Evolutionary conservation across 1,140 invertebrate genomes (phyloP).

Genomic region (Acarapis woodi): DNA sequence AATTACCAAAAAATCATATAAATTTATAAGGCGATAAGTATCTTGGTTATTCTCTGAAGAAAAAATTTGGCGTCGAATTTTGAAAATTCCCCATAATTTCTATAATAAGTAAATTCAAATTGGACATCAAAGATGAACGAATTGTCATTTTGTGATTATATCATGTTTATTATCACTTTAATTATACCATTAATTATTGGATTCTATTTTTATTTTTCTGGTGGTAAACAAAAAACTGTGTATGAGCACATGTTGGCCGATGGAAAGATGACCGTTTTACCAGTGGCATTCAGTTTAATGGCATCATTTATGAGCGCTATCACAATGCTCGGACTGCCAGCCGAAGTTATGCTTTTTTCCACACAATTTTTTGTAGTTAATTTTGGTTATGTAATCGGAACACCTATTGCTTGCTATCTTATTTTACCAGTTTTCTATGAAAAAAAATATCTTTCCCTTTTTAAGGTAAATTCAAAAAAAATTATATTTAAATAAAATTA

Average conservation of each 20-base stretch:
- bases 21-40: too few species aligned
- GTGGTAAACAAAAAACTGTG: constrained; percentile 52
- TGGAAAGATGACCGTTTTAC: constrained; percentile 37
- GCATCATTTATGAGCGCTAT: constrained; percentile 84
- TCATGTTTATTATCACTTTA: constrained; percentile 11
- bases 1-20: too few species aligned
- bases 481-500: constrained; percentile 8
- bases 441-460: constrained; percentile 51
- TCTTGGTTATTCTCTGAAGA: too few species aligned
- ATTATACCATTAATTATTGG: constrained; percentile 38
- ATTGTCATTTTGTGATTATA: constrained; percentile 11
- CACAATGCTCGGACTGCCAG: constrained; percentile 56
- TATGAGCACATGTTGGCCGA: constrained; percentile 55
- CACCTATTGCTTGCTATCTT: constrained; percentile 41
- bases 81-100: too few species aligned
- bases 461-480: constrained; percentile 24
- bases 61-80: too few species aligned
- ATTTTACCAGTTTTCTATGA: constrained; percentile 68
- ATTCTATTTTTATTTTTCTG: constrained; percentile 49
- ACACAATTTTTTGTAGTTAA: constrained; percentile 57
- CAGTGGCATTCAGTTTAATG: constrained; percentile 58
- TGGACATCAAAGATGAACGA: too few species aligned
- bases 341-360: constrained; percentile 52
- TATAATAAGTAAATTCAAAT: too few species aligned
- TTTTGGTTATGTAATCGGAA: constrained; percentile 43